phyloP scores from a whole-genome alignment of 2,113 vertebrate species.

The Gallinago paraguaiae region DNA sequence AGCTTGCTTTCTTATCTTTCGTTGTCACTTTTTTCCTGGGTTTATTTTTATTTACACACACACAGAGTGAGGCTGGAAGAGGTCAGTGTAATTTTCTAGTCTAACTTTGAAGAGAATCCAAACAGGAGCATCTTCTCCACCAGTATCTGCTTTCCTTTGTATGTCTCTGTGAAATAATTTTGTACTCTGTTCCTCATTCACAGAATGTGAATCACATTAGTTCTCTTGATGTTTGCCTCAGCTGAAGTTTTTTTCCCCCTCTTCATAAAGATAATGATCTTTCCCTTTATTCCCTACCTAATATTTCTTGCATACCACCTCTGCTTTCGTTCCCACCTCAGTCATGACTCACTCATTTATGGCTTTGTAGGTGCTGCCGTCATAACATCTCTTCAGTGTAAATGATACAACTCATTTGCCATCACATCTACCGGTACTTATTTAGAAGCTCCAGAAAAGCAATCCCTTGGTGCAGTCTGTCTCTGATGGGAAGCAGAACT shows the following conservation, averaged over 20 bases:
- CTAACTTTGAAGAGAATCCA: background rate
- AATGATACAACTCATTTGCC: background rate
- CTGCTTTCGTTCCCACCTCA: background rate
- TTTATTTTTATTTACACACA: background rate
- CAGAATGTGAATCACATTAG: background rate
- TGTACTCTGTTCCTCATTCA: background rate
- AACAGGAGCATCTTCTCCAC: background rate
- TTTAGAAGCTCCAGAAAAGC: background rate
- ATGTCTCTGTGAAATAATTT: background rate
- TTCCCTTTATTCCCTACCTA: background rate
- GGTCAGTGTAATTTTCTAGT: background rate
- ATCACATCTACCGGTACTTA: background rate
- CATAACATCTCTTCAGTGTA: background rate
- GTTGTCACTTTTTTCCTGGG: background rate
- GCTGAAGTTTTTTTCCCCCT: background rate
- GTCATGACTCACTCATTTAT: background rate
- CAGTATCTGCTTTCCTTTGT: background rate
- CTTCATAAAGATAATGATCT: background rate
- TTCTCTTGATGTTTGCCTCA: background rate
- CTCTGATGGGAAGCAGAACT: background rate
- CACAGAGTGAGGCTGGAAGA: background rate
- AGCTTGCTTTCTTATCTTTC: background rate
- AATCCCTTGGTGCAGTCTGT: background rate
- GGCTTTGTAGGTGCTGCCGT: background rate
- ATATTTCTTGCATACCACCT: accelerated